These are phyloP conservation scores for Xenopus tropicalis DNA, from an alignment of 2,113 vertebrate genomes.

Conservation along the genomic window UCB_Xtro_10.0 CM004452.2:18079001-18079500, in stretches of 20 bases:
- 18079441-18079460: too few species aligned
- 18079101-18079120: not conserved
- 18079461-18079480: too few species aligned
- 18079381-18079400: too few species aligned
- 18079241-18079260: not conserved
- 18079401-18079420: too few species aligned
- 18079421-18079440: too few species aligned
- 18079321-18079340: too few species aligned
- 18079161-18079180: conserved; percentile 1
- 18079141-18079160: not conserved
- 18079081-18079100: conserved; percentile 18
- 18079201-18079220: conserved; percentile 20
- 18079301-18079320: conserved; percentile 25
- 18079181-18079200: conserved; percentile 11
- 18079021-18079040: too few species aligned
- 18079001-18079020: too few species aligned
- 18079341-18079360: too few species aligned
- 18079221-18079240: not conserved
- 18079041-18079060: not conserved
- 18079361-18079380: too few species aligned
- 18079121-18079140: not conserved
- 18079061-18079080: conserved; percentile 9
- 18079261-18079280: conserved; percentile 22
- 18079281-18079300: conserved; percentile 32
- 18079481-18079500: too few species aligned